Conservation (phyloP, 1,140 invertebrate genomes). For the Ruditapes philippinarum region DNA sequence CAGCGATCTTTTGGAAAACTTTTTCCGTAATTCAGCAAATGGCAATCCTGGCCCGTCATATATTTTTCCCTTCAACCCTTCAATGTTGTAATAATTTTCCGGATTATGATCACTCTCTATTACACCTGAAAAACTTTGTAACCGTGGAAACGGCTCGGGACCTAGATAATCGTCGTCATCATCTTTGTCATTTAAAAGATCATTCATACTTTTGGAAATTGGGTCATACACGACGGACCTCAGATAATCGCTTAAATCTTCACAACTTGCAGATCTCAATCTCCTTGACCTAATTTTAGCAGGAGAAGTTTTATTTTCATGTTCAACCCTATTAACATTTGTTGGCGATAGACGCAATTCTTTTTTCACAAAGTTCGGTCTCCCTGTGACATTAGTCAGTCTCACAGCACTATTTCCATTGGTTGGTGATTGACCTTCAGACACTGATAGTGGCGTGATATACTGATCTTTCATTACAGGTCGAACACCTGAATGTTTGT, state of each 20-base stretch:
- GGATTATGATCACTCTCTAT: slow-evolving; percentile 57
- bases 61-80: slow-evolving; percentile 71
- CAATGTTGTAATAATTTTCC: slow-evolving; percentile 77
- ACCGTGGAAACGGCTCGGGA: slow-evolving; percentile 76
- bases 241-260: slow-evolving; percentile 80
- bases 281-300: slow-evolving; percentile 63
- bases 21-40: slow-evolving; percentile 75
- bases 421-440: not conserved
- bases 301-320: slow-evolving; percentile 58
- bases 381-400: not conserved
- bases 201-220: slow-evolving; percentile 66
- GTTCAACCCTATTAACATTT: not conserved
- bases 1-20: slow-evolving; percentile 75
- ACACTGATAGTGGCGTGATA: slow-evolving; percentile 44
- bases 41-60: slow-evolving; percentile 71
- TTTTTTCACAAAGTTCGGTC: slow-evolving; percentile 48
- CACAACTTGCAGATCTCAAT: slow-evolving; percentile 81
- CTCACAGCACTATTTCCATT: slow-evolving; percentile 29
- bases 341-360: slow-evolving; percentile 57
- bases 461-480: slow-evolving; percentile 12
- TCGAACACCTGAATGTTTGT: not conserved
- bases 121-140: slow-evolving; percentile 77
- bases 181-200: slow-evolving; percentile 42
- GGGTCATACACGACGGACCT: slow-evolving; percentile 65
- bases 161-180: slow-evolving; percentile 63